Evolutionary conservation across 2,113 vertebrate species (phyloP), one percentile per base, ranked within the genome.

Genomic region (western clawed frog (Xenopus tropicalis)): DNA sequence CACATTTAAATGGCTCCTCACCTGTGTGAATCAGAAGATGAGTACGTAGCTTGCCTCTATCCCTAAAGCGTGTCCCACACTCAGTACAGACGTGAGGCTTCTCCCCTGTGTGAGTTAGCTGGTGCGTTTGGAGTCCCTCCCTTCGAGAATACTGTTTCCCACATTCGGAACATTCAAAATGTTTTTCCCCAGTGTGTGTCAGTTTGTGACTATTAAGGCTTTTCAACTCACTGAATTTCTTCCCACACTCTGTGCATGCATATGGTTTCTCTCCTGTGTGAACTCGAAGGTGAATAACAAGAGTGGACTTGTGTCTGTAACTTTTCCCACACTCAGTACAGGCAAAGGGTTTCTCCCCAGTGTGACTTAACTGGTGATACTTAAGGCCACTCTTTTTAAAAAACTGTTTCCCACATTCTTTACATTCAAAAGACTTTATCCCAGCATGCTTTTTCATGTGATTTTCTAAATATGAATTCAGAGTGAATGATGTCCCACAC

Each of bases 111-210:
- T 87, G 86, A 4, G 81, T 80, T 1, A 80, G 43, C 54, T 81
- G 79, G n/a, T 88, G 85, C n/a, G 84, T 85, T 24, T 83, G 80
- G 0, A 88, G 86, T 14, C 83, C 83, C 1, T 84, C 68, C 46
- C 79, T 84, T 70, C 81, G 79, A 0, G 82, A 83, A 61, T 87
- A 88, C 23, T 73, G 77, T 68, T 86, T 87, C 20, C 87, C 87
- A 1, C 87, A 88, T 9, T 80, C 77, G 1, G 79, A 77, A 0
- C 87, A 88, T 1, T 66, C 79, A 70, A 85, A 87, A 0, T 85
- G 87, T 3, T 85, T 88, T 22, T 86, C 85, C 0, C 86, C 84
- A 0, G 85, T 86, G 75, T 88, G 85, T 54, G 85, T 54, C 6
- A 16, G 7, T 54, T 54, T n/a, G 51, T 54, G 51, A 3, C 16